Evolutionary conservation across 2,888 invertebrate genomes (phyloP), one percentile per base, ranked within the genome.

Genomic region (Strigamia transsilvanica): DNA sequence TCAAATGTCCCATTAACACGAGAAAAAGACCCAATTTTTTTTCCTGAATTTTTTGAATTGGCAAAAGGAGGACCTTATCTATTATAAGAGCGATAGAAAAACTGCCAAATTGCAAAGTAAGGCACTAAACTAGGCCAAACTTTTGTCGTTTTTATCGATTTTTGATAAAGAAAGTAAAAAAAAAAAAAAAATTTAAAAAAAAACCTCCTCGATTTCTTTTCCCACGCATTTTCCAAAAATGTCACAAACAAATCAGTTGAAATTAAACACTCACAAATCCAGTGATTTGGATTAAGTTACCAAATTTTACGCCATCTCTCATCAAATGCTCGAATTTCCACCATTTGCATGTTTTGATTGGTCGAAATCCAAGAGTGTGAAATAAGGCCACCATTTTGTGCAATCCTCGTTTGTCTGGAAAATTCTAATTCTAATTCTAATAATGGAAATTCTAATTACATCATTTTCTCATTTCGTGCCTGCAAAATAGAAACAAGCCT

Each of bases 71-170:
- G 73, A 61, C 27, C 73, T 56, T 56, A 32, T 73, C 73, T 66
- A n/a, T 27, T 21, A 66, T 23, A 23, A 66, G 32, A 73, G 23
- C 32, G 32, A 32, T 73, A 73, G 73, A 73, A 73, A 73, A 73
- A 73, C 73, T 73, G 73, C 73, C 73, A 27, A 73, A 12, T 73
- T 73, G 73, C 73, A 73, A 73, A 73, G 21, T 66, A 23, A 23
- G 61, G 61, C 21, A 21, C 5, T 66, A 66, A 66, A 66, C 27
- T 73, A 73, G 73, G 73, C 13, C 73, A 73, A 73, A 73, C 73
- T 73, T 73, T 73, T 73, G 73, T 73, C 73, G 27, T 27, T 73
- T 73, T 73, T 27, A 73, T 73, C 27, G 73, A 73, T 73, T 73
- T 73, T 73, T 73, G 27, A 73, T 73, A 73, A 73, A 73, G 73